Evolutionary conservation across 2,888 invertebrate genomes (phyloP).

Genomic region (Lepetodrilus schrolli): DNA sequence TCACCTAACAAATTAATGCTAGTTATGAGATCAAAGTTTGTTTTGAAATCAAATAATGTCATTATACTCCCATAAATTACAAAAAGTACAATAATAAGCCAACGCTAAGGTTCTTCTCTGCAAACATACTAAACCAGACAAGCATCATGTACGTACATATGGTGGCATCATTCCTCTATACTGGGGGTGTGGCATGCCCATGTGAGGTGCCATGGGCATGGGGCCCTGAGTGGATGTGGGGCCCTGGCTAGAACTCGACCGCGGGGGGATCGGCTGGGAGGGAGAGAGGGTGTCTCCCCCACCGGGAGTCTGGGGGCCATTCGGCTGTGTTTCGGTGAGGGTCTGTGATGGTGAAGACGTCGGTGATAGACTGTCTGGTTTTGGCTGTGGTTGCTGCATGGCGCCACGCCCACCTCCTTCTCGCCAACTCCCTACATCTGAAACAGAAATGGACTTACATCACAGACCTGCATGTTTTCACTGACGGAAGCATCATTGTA

Average conservation of each 20-base stretch:
- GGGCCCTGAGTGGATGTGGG: conserved; percentile 55
- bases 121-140: too few relatives aligned
- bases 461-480: too few relatives aligned
- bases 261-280: conserved; percentile 52
- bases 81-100: too few relatives aligned
- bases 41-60: too few relatives aligned
- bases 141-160: conserved; percentile 67
- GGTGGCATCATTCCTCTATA: conserved; percentile 75
- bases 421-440: conserved; percentile 91
- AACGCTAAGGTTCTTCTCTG: too few relatives aligned
- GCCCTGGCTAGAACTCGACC: conserved; percentile 61
- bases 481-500: too few relatives aligned
- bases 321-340: conserved; percentile 69
- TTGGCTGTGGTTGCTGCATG: conserved; percentile 67
- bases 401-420: conserved; percentile 83
- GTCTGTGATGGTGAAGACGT: conserved; percentile 63
- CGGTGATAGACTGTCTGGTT: conserved; percentile 66
- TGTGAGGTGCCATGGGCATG: conserved; percentile 65
- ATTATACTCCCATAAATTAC: too few relatives aligned
- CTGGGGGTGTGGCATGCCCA: conserved; percentile 69
- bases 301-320: conserved; percentile 72
- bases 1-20: too few relatives aligned
- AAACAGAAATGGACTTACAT: too few relatives aligned
- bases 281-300: conserved; percentile 48
- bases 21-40: too few relatives aligned